A percentile compares a stretch with the other conserved stretches of the same genome.
Conservation (phyloP, 2,113 vertebrate genomes). For the Mus spicilegus region DNA sequence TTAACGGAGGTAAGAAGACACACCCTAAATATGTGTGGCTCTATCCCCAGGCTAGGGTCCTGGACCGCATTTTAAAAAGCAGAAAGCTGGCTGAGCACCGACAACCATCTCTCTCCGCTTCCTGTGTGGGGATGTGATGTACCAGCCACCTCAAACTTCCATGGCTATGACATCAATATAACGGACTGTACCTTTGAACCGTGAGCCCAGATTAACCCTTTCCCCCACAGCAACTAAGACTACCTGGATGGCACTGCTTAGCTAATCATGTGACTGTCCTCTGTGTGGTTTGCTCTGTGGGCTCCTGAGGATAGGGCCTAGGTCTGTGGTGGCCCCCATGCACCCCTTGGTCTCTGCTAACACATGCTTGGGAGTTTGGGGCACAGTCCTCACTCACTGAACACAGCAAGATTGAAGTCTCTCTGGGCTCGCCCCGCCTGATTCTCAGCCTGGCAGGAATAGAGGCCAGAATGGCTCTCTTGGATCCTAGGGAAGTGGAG, state of each 20-base stretch:
- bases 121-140: not conserved
- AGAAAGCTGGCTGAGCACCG: not conserved
- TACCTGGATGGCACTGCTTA: not conserved
- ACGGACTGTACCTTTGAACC: not conserved
- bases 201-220: not conserved
- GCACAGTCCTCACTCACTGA: conserved; percentile 84
- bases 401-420: conserved; percentile 88
- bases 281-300: fast-evolving
- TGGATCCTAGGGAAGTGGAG: conserved; percentile 89
- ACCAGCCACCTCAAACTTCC: not conserved
- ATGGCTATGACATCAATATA: no score
- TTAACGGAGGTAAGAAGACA: not conserved
- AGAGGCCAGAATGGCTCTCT: conserved; percentile 88
- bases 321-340: not conserved
- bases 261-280: fast-evolving
- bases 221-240: not conserved
- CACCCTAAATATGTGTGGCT: not conserved
- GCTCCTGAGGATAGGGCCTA: not conserved
- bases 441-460: conserved; percentile 89
- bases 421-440: conserved; percentile 86
- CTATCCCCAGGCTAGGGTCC: not conserved
- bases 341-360: not conserved
- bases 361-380: fast-evolving
- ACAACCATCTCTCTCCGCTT: not conserved
- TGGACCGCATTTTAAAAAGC: not conserved